phyloP scores from a whole-genome alignment of 2,113 vertebrate species.

The Aphyosemion australe region DNA sequence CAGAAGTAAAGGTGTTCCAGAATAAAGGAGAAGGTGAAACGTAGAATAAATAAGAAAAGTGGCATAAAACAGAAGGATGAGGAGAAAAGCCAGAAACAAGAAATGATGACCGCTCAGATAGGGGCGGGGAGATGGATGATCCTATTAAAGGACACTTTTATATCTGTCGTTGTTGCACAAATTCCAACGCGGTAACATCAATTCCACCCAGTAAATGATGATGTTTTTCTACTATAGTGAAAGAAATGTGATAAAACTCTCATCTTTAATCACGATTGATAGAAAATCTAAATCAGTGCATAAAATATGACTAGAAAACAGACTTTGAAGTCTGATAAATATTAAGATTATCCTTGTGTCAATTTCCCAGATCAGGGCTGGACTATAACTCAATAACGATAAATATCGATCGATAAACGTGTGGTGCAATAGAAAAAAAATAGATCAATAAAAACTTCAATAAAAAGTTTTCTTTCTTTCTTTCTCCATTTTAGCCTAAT shows the following conservation, averaged over 20 bases:
- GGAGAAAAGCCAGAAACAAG: neutral
- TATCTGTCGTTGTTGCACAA: neutral
- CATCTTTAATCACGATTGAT: too few relatives aligned
- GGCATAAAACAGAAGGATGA: neutral
- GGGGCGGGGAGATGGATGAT: neutral
- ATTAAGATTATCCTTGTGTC: neutral
- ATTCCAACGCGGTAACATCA: neutral
- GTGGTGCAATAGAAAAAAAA: too few relatives aligned
- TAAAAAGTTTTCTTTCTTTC: too few relatives aligned
- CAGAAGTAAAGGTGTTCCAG: neutral
- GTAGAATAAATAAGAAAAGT: neutral
- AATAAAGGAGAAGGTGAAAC: neutral
- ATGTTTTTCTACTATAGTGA: neutral
- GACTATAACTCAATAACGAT: too few relatives aligned
- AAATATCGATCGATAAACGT: too few relatives aligned
- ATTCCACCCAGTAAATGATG: neutral
- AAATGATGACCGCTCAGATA: neutral
- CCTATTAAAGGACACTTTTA: neutral
- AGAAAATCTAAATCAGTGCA: neutral
- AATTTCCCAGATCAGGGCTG: too few relatives aligned
- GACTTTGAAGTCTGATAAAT: neutral
- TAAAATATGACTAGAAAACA: neutral
- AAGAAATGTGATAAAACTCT: too few relatives aligned
- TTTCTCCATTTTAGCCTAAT: too few relatives aligned
- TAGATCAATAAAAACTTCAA: too few relatives aligned